These are phyloP conservation scores for Pelodiscus sinensis DNA, from an alignment of 2,113 vertebrate genomes.

Conservation along the genomic window DNA sequence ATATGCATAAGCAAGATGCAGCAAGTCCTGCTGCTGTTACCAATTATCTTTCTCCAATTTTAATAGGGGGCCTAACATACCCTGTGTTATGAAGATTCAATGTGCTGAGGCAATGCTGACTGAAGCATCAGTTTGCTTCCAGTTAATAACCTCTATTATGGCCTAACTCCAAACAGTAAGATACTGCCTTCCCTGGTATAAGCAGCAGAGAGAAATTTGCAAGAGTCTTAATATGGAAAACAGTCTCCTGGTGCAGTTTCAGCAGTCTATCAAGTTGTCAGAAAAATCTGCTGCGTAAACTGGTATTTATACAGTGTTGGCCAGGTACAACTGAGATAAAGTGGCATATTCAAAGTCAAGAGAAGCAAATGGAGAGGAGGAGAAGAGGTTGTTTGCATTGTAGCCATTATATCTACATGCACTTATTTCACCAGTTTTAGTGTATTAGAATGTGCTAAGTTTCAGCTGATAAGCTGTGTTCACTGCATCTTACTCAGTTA, in stretches of 20 bases:
- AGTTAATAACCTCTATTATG: slow-evolving; percentile 7
- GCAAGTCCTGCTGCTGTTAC: background rate
- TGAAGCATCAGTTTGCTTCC: slow-evolving; percentile 20
- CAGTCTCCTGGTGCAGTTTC: slow-evolving; percentile 40
- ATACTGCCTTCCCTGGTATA: background rate
- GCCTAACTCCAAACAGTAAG: slow-evolving; percentile 1
- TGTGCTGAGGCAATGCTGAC: background rate
- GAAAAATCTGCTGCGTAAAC: slow-evolving; percentile 29
- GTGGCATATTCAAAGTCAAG: slow-evolving; percentile 32
- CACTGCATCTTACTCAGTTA: background rate
- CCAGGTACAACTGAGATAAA: slow-evolving; percentile 54
- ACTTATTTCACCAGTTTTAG: background rate
- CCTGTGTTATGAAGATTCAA: background rate
- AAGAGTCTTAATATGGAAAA: slow-evolving; percentile 31
- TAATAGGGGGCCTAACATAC: background rate
- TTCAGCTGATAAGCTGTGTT: background rate
- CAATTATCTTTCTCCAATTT: background rate
- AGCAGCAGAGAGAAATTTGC: slow-evolving; percentile 36
- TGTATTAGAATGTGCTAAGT: background rate
- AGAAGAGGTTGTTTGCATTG: slow-evolving; percentile 28
- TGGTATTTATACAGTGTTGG: slow-evolving; percentile 18
- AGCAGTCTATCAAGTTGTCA: slow-evolving; percentile 18
- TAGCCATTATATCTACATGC: slow-evolving; percentile 27
- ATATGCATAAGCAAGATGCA: background rate
- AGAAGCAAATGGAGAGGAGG: slow-evolving; percentile 1